These are phyloP conservation scores for Proisotoma minuta DNA, from an alignment of 2,888 invertebrate species.

Conservation along the genomic window DNA sequence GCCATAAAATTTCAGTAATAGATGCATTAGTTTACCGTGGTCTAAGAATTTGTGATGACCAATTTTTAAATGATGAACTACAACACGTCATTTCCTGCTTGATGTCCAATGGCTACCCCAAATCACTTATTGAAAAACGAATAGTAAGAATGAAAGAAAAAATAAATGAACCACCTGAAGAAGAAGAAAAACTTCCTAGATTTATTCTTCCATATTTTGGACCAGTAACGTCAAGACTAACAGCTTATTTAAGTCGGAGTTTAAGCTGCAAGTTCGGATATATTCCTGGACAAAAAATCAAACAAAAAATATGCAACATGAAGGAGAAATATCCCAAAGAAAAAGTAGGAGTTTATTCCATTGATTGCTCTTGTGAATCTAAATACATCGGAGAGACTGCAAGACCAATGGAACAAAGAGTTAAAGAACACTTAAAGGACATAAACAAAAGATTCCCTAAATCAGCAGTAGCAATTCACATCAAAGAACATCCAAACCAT, in stretches of 20 bases:
- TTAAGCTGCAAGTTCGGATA: background rate
- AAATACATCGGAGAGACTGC: background rate
- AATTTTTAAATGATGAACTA: constrained; percentile 12
- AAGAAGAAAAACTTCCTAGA: background rate
- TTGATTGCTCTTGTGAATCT: background rate
- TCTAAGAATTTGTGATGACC: constrained; percentile 5
- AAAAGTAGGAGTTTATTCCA: background rate
- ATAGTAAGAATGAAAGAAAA: background rate
- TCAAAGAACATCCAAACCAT: background rate
- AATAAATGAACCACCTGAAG: background rate
- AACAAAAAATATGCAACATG: background rate
- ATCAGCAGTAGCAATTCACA: background rate
- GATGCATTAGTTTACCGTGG: constrained; percentile 18
- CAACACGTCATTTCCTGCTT: background rate
- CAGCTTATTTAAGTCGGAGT: background rate
- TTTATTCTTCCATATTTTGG: background rate
- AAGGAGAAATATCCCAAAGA: background rate
- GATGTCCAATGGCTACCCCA: background rate
- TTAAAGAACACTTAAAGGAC: background rate
- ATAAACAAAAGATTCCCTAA: background rate
- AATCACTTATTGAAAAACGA: too few relatives aligned
- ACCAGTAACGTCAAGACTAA: background rate
- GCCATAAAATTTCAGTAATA: constrained; percentile 23
- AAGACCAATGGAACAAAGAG: background rate
- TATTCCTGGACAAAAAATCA: background rate